Evolutionary conservation across 2,888 invertebrate genomes (phyloP).

Genomic region (Microdon myrmicae): DNA sequence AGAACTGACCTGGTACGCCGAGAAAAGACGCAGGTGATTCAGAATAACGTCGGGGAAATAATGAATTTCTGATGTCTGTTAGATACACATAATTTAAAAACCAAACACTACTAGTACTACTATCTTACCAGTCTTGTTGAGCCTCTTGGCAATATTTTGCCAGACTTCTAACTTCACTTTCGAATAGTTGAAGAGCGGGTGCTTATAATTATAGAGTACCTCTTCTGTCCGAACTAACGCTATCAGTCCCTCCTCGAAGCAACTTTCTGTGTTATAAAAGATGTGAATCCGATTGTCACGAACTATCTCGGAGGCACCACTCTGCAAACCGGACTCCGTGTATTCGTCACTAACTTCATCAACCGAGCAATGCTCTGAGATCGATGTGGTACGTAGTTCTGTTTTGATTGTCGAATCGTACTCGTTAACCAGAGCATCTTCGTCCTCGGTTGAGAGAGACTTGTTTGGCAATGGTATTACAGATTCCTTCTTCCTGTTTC

Average conservation of each 20-base stretch:
- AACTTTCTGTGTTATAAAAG: conserved; percentile 64
- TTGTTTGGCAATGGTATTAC: too few relatives aligned
- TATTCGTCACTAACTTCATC: too few relatives aligned
- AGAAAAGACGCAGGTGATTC: neutral
- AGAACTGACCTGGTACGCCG: neutral
- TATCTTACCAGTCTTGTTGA: conserved; percentile 60
- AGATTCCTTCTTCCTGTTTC: too few relatives aligned
- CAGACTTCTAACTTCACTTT: conserved; percentile 61
- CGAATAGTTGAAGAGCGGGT: conserved; percentile 62
- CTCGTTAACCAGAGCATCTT: neutral
- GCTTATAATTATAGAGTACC: conserved; percentile 60
- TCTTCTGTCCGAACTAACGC: conserved; percentile 60
- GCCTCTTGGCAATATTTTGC: conserved; percentile 63
- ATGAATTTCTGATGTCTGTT: neutral
- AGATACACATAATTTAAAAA: neutral
- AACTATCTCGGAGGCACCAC: too few relatives aligned
- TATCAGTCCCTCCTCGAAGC: conserved; percentile 64
- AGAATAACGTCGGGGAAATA: neutral
- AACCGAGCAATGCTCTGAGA: too few relatives aligned
- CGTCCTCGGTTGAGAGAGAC: conserved; percentile 15
- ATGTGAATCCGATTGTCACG: conserved; percentile 64
- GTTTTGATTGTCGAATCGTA: conserved; percentile 12
- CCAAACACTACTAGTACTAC: neutral
- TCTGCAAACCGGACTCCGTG: too few relatives aligned
- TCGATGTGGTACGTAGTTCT: neutral